A percentile compares a stretch with the other conserved stretches of the same genome.
Conservation (phyloP, 2,113 vertebrate species). For the Pseudorhombus dupliciocellatus region DNA sequence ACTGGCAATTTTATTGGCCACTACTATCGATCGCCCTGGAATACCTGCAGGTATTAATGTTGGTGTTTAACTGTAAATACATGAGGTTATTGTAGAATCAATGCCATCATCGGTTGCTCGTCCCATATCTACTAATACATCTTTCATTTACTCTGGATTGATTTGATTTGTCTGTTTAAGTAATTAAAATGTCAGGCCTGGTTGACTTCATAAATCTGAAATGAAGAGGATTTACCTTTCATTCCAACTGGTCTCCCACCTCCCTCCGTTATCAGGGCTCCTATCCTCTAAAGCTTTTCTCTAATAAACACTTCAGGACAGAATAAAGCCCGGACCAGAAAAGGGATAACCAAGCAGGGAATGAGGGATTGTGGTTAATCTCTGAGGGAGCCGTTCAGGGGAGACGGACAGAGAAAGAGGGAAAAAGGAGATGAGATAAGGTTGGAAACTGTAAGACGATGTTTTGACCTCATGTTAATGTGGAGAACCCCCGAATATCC, state of each 20-base stretch:
- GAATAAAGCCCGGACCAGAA: constrained; percentile 27
- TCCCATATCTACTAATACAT: background rate
- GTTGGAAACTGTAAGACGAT: constrained; percentile 2
- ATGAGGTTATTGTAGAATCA: too few species aligned
- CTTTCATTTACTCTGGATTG: background rate
- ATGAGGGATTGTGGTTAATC: constrained; percentile 21
- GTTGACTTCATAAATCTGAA: constrained; percentile 11
- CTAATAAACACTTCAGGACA: constrained; percentile 32
- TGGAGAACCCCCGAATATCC: background rate
- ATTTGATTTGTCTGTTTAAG: constrained; percentile 9
- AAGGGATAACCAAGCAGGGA: constrained; percentile 30
- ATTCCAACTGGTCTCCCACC: constrained; percentile 6
- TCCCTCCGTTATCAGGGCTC: constrained; percentile 20
- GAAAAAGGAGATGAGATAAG: constrained; percentile 15
- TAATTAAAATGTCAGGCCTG: constrained; percentile 3
- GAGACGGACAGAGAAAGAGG: constrained; percentile 2
- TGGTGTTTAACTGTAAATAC: background rate
- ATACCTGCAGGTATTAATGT: background rate
- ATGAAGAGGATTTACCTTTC: constrained; percentile 24
- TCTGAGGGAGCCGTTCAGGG: constrained; percentile 3
- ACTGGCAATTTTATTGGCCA: too few species aligned
- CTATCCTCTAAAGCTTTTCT: constrained; percentile 16
- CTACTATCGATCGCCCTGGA: too few species aligned
- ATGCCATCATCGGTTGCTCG: background rate
- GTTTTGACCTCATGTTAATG: constrained; percentile 7